Evolutionary conservation across 2,888 invertebrate genomes (phyloP), one percentile per base, ranked within the genome.

Genomic region (Cephus runcator): DNA sequence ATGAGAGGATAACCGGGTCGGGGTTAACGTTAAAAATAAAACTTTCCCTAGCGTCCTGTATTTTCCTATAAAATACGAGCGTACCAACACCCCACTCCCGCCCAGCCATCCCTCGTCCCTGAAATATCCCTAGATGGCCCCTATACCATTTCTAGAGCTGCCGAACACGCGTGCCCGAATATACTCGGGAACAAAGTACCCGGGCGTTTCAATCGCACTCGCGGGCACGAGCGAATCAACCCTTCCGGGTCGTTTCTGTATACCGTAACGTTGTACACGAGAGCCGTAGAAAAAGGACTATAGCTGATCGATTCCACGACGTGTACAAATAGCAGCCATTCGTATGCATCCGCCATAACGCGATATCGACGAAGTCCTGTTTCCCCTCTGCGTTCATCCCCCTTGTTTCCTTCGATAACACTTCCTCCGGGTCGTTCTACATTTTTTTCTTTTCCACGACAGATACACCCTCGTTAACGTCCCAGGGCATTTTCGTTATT

Each of bases 271-370:
- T 23, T 56, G 56, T 56, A 9, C 56, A 23, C 56, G 56, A 56
- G 23, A 9, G 6, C 23, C 56, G 1, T 9, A 56, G 56, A 1
- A 56, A 56, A 56, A 23, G 56, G 56, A 56, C 56, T 56, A 56
- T 56, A 56, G 56, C 23, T 73, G 78, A 76, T 78, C 78, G 78
- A 76, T 78, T 76, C 73, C 75, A 35, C 56, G 78, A 78, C 73
- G 78, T 69, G 69, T 36, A 78, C 78, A 75, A 78, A 78, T 78
- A 73, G 76, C 56, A 9, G 56, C 34, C 36, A 76, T 78, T 78
- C 68, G 78, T 78, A 78, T 71, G 75, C 73, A 75, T 78, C 76
- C 73, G 75, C 73, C 75, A 75, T 75, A 75, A 34, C 71, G 71
- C 12, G 71, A 71, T 71, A 71, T 71, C 71, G 71, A 31, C 34